Percentiles rank a stretch among this genome's conserved stretches.
Conservation (phyloP, 2,797 vertebrate species). For the Apogon hyalosoma region DNA sequence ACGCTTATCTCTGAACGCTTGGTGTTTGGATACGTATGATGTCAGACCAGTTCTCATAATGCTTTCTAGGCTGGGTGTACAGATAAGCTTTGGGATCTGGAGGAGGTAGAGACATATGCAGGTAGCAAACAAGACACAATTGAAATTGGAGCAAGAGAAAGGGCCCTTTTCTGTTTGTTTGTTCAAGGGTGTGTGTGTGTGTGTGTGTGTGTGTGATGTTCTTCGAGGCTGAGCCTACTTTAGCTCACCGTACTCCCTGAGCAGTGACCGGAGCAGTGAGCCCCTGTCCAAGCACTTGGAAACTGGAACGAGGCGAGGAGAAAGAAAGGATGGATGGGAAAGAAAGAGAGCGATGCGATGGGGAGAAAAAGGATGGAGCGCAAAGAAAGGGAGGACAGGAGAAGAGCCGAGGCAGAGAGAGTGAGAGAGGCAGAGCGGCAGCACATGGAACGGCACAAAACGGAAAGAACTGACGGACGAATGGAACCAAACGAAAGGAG, state of each 20-base stretch:
- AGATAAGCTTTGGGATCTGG: slow-evolving; percentile 79
- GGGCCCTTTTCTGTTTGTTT: slow-evolving; percentile 47
- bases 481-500: slow-evolving; percentile 82
- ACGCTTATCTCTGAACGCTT: slow-evolving; percentile 79
- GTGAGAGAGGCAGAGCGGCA: slow-evolving; percentile 49
- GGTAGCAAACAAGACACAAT: slow-evolving; percentile 77
- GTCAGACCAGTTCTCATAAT: slow-evolving; percentile 77
- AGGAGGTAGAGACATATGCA: slow-evolving; percentile 73
- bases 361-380: slow-evolving; percentile 72
- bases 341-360: slow-evolving; percentile 70
- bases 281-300: slow-evolving; percentile 75
- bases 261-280: slow-evolving; percentile 76
- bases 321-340: slow-evolving; percentile 73
- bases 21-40: slow-evolving; percentile 75
- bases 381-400: slow-evolving; percentile 72
- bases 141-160: slow-evolving; percentile 80
- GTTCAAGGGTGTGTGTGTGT: slow-evolving; percentile 36
- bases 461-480: slow-evolving; percentile 75
- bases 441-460: slow-evolving; percentile 72
- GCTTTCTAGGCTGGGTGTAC: slow-evolving; percentile 71
- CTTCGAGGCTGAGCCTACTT: slow-evolving; percentile 68
- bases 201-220: slow-evolving; percentile 49
- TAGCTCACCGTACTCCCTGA: slow-evolving; percentile 77
- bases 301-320: slow-evolving; percentile 71
- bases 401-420: slow-evolving; percentile 56